These are phyloP conservation scores for Telmatochromis brachygnathus DNA, from an alignment of 2,113 vertebrate species.

Conservation along the genomic window DNA sequence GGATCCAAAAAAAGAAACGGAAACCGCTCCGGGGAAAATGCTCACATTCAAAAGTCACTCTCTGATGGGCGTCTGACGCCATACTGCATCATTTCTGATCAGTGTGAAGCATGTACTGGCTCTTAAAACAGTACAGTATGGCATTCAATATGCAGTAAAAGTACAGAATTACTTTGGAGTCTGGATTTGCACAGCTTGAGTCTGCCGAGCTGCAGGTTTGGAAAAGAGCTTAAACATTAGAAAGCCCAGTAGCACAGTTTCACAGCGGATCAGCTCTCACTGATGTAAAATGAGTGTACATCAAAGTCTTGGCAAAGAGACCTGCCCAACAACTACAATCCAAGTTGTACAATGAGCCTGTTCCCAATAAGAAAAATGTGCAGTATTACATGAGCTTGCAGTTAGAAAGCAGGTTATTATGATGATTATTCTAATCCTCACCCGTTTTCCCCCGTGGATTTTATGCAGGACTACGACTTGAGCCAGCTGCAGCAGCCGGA, in stretches of 20 bases:
- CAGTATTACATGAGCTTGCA: neutral
- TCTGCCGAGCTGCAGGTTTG: neutral
- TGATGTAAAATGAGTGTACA: neutral
- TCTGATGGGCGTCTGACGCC: neutral
- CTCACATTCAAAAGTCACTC: neutral
- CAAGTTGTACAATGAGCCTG: neutral
- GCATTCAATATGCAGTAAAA: neutral
- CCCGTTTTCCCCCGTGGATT: neutral
- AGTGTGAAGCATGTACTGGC: neutral
- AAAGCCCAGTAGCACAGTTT: neutral
- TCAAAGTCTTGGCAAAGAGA: neutral
- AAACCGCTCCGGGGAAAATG: neutral
- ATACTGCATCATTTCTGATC: neutral
- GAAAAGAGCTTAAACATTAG: neutral
- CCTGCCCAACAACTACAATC: neutral
- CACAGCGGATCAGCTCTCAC: neutral
- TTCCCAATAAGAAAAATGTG: neutral
- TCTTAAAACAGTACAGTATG: neutral
- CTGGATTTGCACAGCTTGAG: neutral
- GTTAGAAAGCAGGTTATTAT: neutral
- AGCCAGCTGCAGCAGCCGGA: conserved; percentile 98
- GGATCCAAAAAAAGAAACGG: neutral
- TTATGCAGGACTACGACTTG: conserved; percentile 73
- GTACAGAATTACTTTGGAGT: neutral
- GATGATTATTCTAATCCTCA: neutral